A percentile compares a stretch with the other conserved stretches of the same genome.
These are phyloP conservation scores for Chelonus insularis DNA, from an alignment of 1,140 invertebrate genomes.

Conservation along the genomic window DNA sequence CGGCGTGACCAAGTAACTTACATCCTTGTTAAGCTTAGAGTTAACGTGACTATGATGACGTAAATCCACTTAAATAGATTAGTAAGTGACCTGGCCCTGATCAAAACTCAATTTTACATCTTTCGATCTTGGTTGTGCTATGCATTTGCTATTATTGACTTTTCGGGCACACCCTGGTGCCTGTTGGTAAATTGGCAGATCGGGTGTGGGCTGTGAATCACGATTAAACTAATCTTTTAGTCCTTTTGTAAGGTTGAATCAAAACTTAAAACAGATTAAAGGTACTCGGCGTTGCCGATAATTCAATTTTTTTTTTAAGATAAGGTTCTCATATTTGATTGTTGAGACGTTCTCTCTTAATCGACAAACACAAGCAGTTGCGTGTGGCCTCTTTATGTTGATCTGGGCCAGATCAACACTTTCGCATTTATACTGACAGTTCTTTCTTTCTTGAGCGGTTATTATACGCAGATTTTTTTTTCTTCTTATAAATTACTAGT, in stretches of 20 bases:
- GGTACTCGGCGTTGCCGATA: too few species aligned
- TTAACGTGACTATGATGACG: constrained; percentile 13
- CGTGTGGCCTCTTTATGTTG: constrained; percentile 46
- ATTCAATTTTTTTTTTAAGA: too few species aligned
- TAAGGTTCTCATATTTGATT: too few species aligned
- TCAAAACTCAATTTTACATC: constrained; percentile 24
- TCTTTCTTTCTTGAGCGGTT: constrained; percentile 18
- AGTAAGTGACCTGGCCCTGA: constrained; percentile 21
- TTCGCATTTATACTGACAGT: constrained; percentile 23
- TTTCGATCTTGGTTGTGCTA: too few species aligned
- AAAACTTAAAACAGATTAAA: too few species aligned
- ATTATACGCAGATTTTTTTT: constrained; percentile 37
- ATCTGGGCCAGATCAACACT: constrained; percentile 54
- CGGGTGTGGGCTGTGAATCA: constrained; percentile 27
- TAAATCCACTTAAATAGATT: constrained; percentile 21
- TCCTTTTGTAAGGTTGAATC: too few species aligned
- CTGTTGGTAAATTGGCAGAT: constrained; percentile 17
- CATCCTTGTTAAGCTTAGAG: not conserved
- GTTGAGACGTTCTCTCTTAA: not conserved
- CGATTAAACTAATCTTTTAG: constrained; percentile 14
- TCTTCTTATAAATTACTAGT: constrained; percentile 12
- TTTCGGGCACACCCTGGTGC: constrained; percentile 21
- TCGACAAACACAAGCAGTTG: constrained; percentile 35
- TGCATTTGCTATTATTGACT: not conserved
- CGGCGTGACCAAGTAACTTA: not conserved